Evolutionary conservation across 2,113 vertebrate species (phyloP).

Genomic region (Piprites chloris): DNA sequence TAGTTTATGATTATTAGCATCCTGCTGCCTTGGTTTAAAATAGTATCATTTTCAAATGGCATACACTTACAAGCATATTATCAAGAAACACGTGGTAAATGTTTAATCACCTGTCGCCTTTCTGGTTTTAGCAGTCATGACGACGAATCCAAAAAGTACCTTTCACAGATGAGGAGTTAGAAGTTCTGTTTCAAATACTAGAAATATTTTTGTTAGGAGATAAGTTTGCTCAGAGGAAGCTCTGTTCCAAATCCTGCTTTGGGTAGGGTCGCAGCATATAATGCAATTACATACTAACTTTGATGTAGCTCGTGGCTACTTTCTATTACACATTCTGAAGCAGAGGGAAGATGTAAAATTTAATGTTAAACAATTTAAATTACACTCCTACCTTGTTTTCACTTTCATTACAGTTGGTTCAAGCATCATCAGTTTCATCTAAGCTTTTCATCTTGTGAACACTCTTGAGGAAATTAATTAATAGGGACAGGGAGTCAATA

Average conservation of each 20-base stretch:
- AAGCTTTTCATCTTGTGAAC: not conserved
- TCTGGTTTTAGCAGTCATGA: not conserved
- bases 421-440: not conserved
- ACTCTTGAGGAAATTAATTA: not conserved
- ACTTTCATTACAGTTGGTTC: not conserved
- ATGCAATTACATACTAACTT: not conserved
- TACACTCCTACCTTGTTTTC: not conserved
- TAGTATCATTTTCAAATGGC: not conserved
- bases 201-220: not conserved
- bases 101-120: not conserved
- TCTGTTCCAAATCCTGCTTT: not conserved
- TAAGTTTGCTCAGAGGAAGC: not conserved
- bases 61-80: not conserved
- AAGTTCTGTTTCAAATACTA: not conserved
- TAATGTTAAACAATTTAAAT: not conserved
- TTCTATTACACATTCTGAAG: not conserved
- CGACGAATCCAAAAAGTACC: not conserved
- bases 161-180: not conserved
- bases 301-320: not conserved
- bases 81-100: not conserved
- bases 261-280: rapidly evolving
- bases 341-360: not conserved
- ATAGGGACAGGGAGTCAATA: not conserved
- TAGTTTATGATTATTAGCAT: not conserved
- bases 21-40: not conserved